Base-by-base conservation (phyloP, 2,113 vertebrate species). In the Philantomba maxwellii region DNA sequence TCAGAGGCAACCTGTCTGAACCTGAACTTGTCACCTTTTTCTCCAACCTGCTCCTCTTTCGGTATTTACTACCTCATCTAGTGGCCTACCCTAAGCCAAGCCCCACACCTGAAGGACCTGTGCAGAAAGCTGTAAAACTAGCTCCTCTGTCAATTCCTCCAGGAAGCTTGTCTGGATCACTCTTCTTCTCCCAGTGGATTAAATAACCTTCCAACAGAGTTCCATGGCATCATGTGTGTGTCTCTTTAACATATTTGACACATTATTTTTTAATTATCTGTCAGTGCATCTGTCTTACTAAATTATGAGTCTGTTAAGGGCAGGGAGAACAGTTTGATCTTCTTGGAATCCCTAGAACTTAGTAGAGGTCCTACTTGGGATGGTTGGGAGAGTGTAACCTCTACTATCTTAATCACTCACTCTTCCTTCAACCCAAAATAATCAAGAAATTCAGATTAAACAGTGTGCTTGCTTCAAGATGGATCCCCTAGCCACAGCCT, bases 181-280 rank as follows among this genome's bases (percentile, higher is more conserved):
- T n/a, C 14, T 45, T 33, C 60, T 13, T 23, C 57, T 77, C 17
- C 58, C 9, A 30, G 4, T 58, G n/a, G 77, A 28, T 89, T 64
- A 70, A 43, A 51, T 25, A 53, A 21, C 30, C 12, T 55, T 66
- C n/a, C 39, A 43, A 17, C 49, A 47, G 64, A 15, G 23, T 88
- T 70, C 57, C 12, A 7, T 15, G 16, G 26, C 21, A 2, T 47
- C 30, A 1, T 0, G 5, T 15, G 2, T 39, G 11, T 60, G 25
- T 89, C 36, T 86, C 33, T 87, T 23, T 9, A 43, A 53, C 15
- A 33, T 6, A 60, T 6, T 25, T 62, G n/a, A 23, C 57, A 73
- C 7, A 10, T 55, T 75, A 91, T 7, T 25, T 57, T 87, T 45
- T 73, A 58, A n/a, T 47, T 9, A 84, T 49, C 25, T 49, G 15